These are phyloP conservation scores for Galerucella pusilla DNA, from an alignment of 2,888 invertebrate species.

Conservation along the genomic window DNA sequence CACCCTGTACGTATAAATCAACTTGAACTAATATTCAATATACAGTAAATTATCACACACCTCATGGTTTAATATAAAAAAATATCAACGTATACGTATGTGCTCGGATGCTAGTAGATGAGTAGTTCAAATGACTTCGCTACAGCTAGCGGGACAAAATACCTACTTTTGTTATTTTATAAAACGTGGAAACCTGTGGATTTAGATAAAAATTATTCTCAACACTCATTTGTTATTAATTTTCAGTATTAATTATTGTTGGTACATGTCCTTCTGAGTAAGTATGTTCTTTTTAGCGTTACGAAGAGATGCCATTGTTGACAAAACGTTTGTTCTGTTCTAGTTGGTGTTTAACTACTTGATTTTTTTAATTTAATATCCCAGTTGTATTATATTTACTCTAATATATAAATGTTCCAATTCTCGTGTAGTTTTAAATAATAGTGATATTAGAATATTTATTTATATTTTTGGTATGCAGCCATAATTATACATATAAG, in stretches of 20 bases:
- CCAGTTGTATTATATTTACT: constrained; percentile 15
- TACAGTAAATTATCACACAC: too few relatives aligned
- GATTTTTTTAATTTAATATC: constrained; percentile 13
- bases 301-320: constrained; percentile 4
- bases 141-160: too few relatives aligned
- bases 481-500: constrained; percentile 15
- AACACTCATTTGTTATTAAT: background rate
- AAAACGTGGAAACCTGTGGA: background rate
- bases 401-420: constrained; percentile 16
- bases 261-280: background rate
- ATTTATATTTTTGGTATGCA: constrained; percentile 28
- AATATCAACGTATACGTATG: too few relatives aligned
- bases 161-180: too few relatives aligned
- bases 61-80: too few relatives aligned
- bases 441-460: constrained; percentile 32
- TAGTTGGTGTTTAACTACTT: background rate
- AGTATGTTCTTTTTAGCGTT: background rate
- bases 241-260: background rate
- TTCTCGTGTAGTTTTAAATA: constrained; percentile 21
- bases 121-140: too few relatives aligned
- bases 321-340: constrained; percentile 2
- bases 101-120: too few relatives aligned
- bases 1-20: too few relatives aligned
- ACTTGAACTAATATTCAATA: too few relatives aligned
- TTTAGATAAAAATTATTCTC: background rate